Base-by-base conservation (phyloP, 1,140 invertebrate species). In the Grapholita molesta region DNA sequence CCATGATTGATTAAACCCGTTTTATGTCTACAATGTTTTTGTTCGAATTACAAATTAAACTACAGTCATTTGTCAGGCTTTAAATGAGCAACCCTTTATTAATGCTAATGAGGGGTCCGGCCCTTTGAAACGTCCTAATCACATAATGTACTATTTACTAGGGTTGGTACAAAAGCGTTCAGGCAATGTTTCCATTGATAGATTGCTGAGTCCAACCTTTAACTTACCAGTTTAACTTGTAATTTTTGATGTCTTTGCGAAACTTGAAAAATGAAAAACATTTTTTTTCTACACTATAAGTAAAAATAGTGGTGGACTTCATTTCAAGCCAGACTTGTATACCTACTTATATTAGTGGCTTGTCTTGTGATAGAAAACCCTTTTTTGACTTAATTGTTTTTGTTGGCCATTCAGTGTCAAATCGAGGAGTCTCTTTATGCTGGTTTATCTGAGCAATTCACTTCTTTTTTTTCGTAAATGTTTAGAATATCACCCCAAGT, bases 81-180 rank as follows among this genome's bases (percentile, higher is more conserved):
- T 61, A 61, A 52, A 66, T 68, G 48, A 25, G 70, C 75, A 84
- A 82, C 80, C 82, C 82, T 80, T 78, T 77, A 35, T 52, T 69
- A 61, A 66, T 68, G 71, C 53, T 35, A 71, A 64, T 68, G 30
- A 70, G 70, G 79, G 78, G 74, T 70, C 25, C 68, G 67, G 69
- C 64, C 76, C 79, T 83, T 84, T 83, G 69, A 68, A 77, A 74
- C 74, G 73, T 70, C 69, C 75, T 86, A 82, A 85, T 86, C 79
- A 76, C 77, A 68, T 86, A 86, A 85, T 86, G 77, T 72, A 61
- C 76, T 80, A 75, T 82, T 85, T 84, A 73, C 75, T 73, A 72
- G 61, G 72, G 69, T 70, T 74, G 76, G 64, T 52, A 79, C 79
- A 85, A 84, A 78, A 75, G 71, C 12, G 66, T 28, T 57, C 35